phyloP scores from a whole-genome alignment of 2,888 invertebrate species.

The Timema cristinae region DNA sequence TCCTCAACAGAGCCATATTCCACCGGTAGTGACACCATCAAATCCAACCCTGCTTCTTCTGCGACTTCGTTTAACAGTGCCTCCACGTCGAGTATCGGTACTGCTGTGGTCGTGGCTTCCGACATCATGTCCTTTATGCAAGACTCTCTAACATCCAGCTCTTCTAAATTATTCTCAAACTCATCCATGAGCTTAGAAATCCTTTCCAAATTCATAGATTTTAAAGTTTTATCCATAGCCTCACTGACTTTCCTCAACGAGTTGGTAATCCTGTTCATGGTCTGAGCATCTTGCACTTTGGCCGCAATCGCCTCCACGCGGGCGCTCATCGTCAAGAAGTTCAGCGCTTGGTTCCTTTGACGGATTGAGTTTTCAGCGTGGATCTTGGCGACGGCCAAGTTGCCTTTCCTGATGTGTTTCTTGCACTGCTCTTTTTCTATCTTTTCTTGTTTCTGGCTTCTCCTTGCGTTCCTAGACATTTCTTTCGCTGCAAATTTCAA shows the following conservation, averaged over 20 bases:
- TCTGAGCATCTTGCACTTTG: constrained; percentile 93
- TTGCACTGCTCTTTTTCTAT: constrained; percentile 93
- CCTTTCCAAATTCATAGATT: constrained; percentile 98
- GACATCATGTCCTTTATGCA: constrained; percentile 99
- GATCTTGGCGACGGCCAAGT: constrained; percentile 96
- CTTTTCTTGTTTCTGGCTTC: constrained; percentile 97
- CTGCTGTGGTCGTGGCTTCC: constrained; percentile 92
- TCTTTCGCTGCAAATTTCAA: constrained; percentile 98
- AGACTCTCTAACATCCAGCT: constrained; percentile 96
- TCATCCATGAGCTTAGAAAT: constrained; percentile 91
- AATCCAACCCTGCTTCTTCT: constrained; percentile 98
- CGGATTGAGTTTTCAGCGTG: constrained; percentile 98
- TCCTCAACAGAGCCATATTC: no score
- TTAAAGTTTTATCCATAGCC: constrained; percentile 99
- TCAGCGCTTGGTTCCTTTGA: constrained; percentile 95
- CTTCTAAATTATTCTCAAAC: constrained; percentile 98
- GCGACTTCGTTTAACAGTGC: constrained; percentile 92
- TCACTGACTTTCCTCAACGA: constrained; percentile 97
- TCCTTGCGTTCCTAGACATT: constrained; percentile 91
- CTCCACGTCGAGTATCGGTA: constrained; percentile 96
- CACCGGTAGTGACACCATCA: constrained; percentile 82
- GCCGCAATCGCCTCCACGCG: constrained; percentile 97
- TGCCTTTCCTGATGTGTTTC: constrained; percentile 89
- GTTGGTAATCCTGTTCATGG: constrained; percentile 88
- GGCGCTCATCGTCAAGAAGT: constrained; percentile 93